Evolutionary conservation across 2,113 vertebrate species (phyloP), one percentile per base, ranked within the genome.

Genomic region (Perognathus longimembris): DNA sequence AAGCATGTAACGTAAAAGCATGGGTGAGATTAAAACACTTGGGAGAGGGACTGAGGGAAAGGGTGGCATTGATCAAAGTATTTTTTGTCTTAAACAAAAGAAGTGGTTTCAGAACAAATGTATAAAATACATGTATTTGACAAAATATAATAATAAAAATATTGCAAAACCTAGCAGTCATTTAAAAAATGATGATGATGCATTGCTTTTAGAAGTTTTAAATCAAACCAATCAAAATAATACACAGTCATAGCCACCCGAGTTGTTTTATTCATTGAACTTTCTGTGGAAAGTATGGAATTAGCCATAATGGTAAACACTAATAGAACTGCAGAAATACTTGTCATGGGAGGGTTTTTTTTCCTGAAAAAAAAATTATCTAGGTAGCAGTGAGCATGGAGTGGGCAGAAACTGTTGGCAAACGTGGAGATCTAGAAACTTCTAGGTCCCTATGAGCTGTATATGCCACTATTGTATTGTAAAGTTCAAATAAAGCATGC

Each of bases 61-160:
- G 50, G 50, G 50, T 54, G 50, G 50, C 50, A 54, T 17, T 54
- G 15, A 54, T 1, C n/a, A 59, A 83, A 79, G 6, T 2, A 26
- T 28, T 54, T 38, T n/a, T 32, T 9, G 26, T 40, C 86, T 76
- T 83, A 89, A 94, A 75, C 28, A n/a, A 83, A 82, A 57, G 40
- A 90, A 32, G 45, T 18, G 0, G 0, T 66, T 91, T n/a, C 30
- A 92, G 36, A 10, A 28, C 71, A 76, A 85, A 32, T 21, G 6
- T 32, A 81, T 59, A 66, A 89, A 73, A 7, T 15, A 32, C 7
- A 82, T 81, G 74, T 20, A 30, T 76, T 77, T 40, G 90, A 17
- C 8, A 75, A 82, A 82, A n/a, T 42, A 24, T 45, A 8, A 24
- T 21, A 5, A 67, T 70, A 45, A 93, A 63, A 84, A 88, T 69